Evolutionary conservation across 2,888 invertebrate species (phyloP).

Genomic region (Epinotia nisella): DNA sequence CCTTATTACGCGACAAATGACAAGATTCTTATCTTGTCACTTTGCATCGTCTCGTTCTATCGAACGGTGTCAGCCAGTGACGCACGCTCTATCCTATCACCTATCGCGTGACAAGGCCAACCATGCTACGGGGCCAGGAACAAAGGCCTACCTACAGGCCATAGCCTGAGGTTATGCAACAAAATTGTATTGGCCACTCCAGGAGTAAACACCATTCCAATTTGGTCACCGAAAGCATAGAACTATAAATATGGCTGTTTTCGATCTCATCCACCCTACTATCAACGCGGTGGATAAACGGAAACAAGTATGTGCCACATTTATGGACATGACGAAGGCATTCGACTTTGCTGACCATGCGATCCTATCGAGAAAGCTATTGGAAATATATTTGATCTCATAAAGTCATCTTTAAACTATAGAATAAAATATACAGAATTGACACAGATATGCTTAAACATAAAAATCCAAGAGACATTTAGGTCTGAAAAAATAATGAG

Average conservation of each 20-base stretch:
- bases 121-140: no score
- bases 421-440: not conserved
- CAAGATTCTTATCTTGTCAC: no score
- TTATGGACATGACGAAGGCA: not conserved
- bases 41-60: no score
- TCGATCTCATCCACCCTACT: not conserved
- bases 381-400: not conserved
- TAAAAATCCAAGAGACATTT: not conserved
- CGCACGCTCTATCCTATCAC: no score
- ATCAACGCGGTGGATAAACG: not conserved
- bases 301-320: not conserved
- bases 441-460: not conserved
- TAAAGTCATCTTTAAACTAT: not conserved
- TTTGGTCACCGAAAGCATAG: not conserved
- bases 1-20: no score
- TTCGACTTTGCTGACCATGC: slow-evolving; percentile 1
- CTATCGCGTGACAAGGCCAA: no score
- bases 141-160: no score
- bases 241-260: slow-evolving; percentile 2
- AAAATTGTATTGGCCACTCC: no score
- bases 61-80: no score
- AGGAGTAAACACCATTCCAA: no score
- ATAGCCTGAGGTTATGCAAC: no score
- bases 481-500: no score
- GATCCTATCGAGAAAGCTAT: not conserved